Evolutionary conservation across 2,888 invertebrate species (phyloP).

Genomic region (Trachelus tabidus): DNA sequence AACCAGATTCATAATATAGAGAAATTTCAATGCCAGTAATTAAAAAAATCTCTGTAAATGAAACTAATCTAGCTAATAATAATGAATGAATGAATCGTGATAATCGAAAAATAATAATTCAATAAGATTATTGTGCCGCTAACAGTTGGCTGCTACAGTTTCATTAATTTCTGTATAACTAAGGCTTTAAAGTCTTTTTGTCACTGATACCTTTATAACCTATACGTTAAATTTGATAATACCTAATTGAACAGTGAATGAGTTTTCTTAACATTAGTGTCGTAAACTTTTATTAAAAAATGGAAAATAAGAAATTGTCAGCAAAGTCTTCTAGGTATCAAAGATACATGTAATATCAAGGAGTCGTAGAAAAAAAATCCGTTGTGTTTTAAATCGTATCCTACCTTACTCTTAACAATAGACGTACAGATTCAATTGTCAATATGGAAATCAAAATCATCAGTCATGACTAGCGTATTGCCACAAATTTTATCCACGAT

Average conservation of each 20-base stretch:
- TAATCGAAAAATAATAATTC: background rate
- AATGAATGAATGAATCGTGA: background rate
- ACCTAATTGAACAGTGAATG: background rate
- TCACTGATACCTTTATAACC: background rate
- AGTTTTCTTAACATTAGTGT: background rate
- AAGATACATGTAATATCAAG: background rate
- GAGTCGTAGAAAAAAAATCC: background rate
- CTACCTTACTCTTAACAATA: background rate
- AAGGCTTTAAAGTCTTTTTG: background rate
- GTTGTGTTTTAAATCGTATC: background rate
- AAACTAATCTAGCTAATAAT: background rate
- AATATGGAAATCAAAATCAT: background rate
- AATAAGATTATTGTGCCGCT: background rate
- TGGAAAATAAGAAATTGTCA: background rate
- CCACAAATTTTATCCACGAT: background rate
- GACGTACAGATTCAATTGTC: background rate
- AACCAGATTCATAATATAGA: background rate
- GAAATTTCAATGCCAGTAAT: background rate
- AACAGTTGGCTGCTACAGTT: background rate
- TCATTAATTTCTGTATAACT: background rate
- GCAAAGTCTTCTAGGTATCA: background rate
- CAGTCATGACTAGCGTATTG: background rate
- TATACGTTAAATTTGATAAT: background rate
- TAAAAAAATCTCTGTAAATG: background rate
- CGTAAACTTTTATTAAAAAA: background rate